Conservation (phyloP, 2,113 vertebrate genomes). For the Gadus macrocephalus region DNA sequence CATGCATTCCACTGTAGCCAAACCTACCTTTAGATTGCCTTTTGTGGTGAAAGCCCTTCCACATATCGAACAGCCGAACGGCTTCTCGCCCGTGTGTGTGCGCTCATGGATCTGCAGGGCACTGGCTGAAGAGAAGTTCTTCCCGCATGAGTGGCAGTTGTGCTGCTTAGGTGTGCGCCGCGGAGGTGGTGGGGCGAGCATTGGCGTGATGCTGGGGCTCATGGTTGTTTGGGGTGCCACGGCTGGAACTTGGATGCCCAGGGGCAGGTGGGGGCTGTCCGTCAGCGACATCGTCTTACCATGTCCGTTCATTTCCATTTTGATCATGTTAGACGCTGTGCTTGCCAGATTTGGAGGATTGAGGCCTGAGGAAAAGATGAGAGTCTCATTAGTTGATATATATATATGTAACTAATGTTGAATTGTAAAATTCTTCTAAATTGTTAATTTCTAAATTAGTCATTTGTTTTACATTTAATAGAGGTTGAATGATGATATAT, state of each 20-base stretch:
- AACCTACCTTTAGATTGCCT: slow-evolving; percentile 95
- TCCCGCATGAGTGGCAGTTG: slow-evolving; percentile 98
- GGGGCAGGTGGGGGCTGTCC: slow-evolving; percentile 83
- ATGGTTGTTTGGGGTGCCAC: slow-evolving; percentile 83
- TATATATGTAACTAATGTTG: no score
- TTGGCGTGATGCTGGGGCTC: slow-evolving; percentile 88
- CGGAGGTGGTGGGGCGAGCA: slow-evolving; percentile 91
- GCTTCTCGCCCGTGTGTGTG: slow-evolving; percentile 98
- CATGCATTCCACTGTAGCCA: neutral
- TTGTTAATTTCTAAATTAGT: no score
- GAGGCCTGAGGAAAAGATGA: slow-evolving; percentile 80
- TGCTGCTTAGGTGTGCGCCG: slow-evolving; percentile 98
- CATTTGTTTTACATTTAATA: neutral
- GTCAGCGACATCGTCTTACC: slow-evolving; percentile 84
- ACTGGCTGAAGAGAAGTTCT: slow-evolving; percentile 98
- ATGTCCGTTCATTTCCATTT: slow-evolving; percentile 97
- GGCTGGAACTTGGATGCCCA: slow-evolving; percentile 84
- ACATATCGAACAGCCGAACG: slow-evolving; percentile 97
- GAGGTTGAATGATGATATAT: slow-evolving; percentile 55
- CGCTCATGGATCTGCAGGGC: slow-evolving; percentile 99
- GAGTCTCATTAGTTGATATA: slow-evolving; percentile 38
- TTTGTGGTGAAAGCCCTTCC: slow-evolving; percentile 99
- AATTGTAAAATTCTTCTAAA: no score
- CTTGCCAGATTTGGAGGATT: slow-evolving; percentile 84
- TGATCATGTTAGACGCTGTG: slow-evolving; percentile 89